phyloP scores from a whole-genome alignment of 2,888 invertebrate species.

The Amphipyra berbera region DNA sequence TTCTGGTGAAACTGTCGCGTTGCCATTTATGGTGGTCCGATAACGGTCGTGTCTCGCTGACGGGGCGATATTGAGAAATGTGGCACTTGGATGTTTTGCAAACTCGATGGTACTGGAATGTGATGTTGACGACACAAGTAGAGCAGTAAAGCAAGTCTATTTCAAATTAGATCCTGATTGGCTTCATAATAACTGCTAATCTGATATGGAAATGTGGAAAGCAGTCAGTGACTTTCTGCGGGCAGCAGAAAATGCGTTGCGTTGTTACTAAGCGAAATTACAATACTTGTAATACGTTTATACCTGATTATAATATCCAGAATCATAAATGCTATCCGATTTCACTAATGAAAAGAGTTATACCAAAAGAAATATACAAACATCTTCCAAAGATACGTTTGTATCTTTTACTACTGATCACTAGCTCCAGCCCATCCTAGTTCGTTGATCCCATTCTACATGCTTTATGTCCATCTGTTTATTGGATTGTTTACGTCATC shows the following conservation, averaged over 20 bases:
- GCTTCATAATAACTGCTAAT: too few relatives aligned
- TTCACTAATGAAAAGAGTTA: constrained; percentile 2
- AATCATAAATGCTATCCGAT: too few relatives aligned
- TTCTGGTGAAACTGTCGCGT: constrained; percentile 68
- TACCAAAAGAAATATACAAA: constrained; percentile 10
- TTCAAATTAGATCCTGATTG: constrained; percentile 24
- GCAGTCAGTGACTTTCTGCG: too few relatives aligned
- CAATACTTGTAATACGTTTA: too few relatives aligned
- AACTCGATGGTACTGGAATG: constrained; percentile 18
- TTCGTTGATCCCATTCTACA: constrained; percentile 46
- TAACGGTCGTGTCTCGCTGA: constrained; percentile 59
- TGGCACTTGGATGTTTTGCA: constrained; percentile 45
- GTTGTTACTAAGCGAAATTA: too few relatives aligned
- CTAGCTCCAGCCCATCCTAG: constrained; percentile 24
- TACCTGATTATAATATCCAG: too few relatives aligned
- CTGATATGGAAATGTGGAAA: too few relatives aligned
- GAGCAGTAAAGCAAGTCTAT: neutral
- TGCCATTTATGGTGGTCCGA: constrained; percentile 58
- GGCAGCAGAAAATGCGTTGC: too few relatives aligned
- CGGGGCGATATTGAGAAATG: constrained; percentile 50
- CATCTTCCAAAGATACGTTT: constrained; percentile 17
- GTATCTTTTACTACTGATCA: constrained; percentile 34
- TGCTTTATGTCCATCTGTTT: constrained; percentile 28
- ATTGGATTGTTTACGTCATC: constrained; percentile 53
- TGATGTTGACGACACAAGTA: constrained; percentile 26